Evolutionary conservation across 2,797 vertebrate species (phyloP).

Genomic region (Galago senegalensis): DNA sequence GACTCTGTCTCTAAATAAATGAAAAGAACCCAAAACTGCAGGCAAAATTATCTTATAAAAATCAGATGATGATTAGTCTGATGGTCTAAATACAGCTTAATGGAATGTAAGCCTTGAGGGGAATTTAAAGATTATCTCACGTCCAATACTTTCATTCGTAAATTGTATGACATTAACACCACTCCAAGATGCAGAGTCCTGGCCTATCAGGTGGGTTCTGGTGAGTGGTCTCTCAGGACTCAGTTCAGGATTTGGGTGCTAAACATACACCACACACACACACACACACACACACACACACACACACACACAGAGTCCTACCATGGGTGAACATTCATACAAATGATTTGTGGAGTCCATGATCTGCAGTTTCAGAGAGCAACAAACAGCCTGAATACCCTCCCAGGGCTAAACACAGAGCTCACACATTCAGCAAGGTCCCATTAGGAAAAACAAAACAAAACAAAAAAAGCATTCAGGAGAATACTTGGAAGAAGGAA

Average conservation of each 20-base stretch:
- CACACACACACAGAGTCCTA: not conserved
- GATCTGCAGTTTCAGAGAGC: not conserved
- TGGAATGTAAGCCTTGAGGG: not conserved
- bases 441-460: not conserved
- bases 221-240: not conserved
- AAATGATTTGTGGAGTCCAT: not conserved
- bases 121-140: not conserved
- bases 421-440: constrained; percentile 28
- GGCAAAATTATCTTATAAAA: constrained; percentile 50
- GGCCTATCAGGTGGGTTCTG: not conserved
- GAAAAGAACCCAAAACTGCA: not conserved
- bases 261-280: not conserved
- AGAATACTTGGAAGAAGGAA: not conserved
- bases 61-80: not conserved
- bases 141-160: not conserved
- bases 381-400: not conserved
- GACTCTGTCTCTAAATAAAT: too few relatives aligned
- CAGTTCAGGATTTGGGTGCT: not conserved
- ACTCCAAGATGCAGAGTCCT: not conserved
- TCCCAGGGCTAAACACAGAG: not conserved
- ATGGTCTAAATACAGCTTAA: constrained; percentile 15
- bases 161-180: not conserved
- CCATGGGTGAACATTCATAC: not conserved
- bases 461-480: not conserved
- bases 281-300: not conserved